Conservation (phyloP, 2,888 invertebrate genomes). For the Neria commutata region DNA sequence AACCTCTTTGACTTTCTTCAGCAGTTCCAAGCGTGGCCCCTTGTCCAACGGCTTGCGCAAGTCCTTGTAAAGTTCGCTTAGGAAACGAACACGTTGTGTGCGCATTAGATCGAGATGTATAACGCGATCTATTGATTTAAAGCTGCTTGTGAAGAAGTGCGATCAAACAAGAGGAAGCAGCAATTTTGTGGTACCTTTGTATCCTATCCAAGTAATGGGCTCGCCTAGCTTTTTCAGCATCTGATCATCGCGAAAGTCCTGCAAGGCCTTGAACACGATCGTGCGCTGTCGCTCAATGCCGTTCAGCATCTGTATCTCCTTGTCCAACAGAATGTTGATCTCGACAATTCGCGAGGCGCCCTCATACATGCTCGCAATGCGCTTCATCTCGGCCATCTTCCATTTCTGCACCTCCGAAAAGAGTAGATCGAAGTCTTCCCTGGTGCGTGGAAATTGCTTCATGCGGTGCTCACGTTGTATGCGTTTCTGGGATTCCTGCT, state of each 20-base stretch:
- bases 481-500: conserved; percentile 48
- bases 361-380: conserved; percentile 69
- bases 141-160: not conserved
- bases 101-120: conserved; percentile 83
- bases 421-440: conserved; percentile 76
- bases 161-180: not conserved
- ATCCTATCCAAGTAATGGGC: conserved; percentile 78
- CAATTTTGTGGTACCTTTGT: conserved; percentile 66
- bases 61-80: conserved; percentile 75
- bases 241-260: conserved; percentile 67
- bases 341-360: conserved; percentile 75
- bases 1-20: conserved; percentile 72
- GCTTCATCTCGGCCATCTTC: conserved; percentile 65
- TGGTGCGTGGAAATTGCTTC: conserved; percentile 73
- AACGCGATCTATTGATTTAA: conserved; percentile 54
- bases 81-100: conserved; percentile 78
- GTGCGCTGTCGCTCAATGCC: conserved; percentile 73
- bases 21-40: conserved; percentile 72
- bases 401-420: conserved; percentile 64
- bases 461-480: conserved; percentile 68
- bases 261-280: conserved; percentile 67
- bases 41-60: conserved; percentile 67
- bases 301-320: conserved; percentile 66
- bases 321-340: conserved; percentile 73
- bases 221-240: conserved; percentile 73